Evolutionary conservation across 2,888 invertebrate species (phyloP), one percentile per base, ranked within the genome.

Genomic region (Lysandra coridon): DNA sequence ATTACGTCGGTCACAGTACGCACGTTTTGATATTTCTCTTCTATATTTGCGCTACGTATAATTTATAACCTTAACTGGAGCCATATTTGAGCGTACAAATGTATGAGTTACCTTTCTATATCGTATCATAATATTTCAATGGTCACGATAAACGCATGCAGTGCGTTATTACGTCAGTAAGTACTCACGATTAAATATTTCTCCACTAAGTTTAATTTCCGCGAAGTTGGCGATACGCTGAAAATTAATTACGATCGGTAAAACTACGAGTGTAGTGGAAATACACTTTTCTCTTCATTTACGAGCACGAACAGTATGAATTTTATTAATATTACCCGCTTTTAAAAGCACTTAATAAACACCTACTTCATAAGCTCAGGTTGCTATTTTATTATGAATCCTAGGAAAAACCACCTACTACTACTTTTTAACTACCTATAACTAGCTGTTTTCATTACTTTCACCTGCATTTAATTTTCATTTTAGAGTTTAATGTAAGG

Each of bases 341-440:
- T 57, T 57, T 57, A 57, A 57, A 57, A 57, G 12, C 57, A 57
- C 57, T 69, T 69, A 14, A 69, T 64, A 64, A 64, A 30, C 69
- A 69, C 33, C 17, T 69, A 69, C 64, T 30, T 30, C 33, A 33
- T 69, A 37, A 37, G 69, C 33, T 64, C 23, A 64, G 64, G 64
- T 12, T 64, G 64, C 64, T 64, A 64, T 64, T 62, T 64, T 12
- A 30, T 30, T 12, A 64, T 64, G 37, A 69, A 33, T 33, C 4
- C 69, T 4, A 69, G 4, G 64, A 69, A 37, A 69, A 37, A 33
- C 69, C 69, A 69, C 12, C 64, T 12, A 69, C 69, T n/a, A n/a
- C n/a, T n/a, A n/a, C n/a, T n/a, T n/a, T n/a, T n/a, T n/a, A n/a
- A n/a, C n/a, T n/a, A n/a, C n/a, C n/a, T n/a, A n/a, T 33, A 69